A percentile compares a stretch with the other conserved stretches of the same genome.
Conservation (phyloP, 2,113 vertebrate species). For the Corythoichthys intestinalis region DNA sequence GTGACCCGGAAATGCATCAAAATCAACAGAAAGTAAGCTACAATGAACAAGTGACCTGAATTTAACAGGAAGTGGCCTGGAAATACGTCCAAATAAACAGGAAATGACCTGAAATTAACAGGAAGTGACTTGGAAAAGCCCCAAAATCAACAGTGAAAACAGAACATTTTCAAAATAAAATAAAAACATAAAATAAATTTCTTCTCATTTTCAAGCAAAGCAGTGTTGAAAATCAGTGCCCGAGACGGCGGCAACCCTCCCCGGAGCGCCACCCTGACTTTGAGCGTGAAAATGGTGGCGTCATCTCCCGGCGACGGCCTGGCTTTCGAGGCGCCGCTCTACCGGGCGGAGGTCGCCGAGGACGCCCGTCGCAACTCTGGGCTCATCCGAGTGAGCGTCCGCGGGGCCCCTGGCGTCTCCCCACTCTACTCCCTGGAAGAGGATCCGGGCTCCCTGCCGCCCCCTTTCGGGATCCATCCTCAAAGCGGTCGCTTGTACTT, state of each 20-base stretch:
- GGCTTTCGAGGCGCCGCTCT: slow-evolving; percentile 82
- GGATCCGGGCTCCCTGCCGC: slow-evolving; percentile 46
- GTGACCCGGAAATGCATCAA: no score
- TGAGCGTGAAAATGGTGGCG: slow-evolving; percentile 66
- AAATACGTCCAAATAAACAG: no score
- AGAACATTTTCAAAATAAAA: no score
- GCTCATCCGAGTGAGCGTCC: slow-evolving; percentile 77
- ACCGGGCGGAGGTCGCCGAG: slow-evolving; percentile 85
- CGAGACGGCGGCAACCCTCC: slow-evolving; percentile 78
- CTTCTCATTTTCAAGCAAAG: not conserved
- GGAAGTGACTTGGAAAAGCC: no score
- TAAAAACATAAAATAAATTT: not conserved
- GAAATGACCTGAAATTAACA: no score
- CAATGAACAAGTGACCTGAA: no score
- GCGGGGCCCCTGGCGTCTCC: slow-evolving; percentile 5
- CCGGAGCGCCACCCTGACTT: slow-evolving; percentile 65
- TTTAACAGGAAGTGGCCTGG: no score
- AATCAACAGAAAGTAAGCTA: no score
- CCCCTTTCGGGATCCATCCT: slow-evolving; percentile 75
- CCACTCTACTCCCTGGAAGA: slow-evolving; percentile 71
- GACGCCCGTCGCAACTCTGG: slow-evolving; percentile 57
- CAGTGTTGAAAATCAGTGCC: slow-evolving; percentile 69
- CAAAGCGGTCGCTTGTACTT: slow-evolving; percentile 82
- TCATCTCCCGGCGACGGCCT: slow-evolving; percentile 55
- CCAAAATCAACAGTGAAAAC: no score